These are phyloP conservation scores for Turritopsis rubra DNA, from an alignment of 30 jellyfish, hydroid and myxozoan genomes.

Conservation along the genomic window DNA sequence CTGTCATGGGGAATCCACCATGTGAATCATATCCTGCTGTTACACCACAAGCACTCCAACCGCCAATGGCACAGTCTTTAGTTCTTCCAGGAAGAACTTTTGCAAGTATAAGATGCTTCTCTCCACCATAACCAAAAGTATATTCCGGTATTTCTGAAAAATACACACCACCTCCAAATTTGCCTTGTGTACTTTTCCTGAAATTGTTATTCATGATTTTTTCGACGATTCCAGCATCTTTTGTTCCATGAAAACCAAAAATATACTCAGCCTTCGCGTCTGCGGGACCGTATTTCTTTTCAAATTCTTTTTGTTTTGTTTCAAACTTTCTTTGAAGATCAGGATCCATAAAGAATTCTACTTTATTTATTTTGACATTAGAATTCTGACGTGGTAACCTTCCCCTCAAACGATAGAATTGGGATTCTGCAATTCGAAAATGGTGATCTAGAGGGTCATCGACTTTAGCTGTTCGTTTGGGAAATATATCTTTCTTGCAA, in stretches of 20 bases:
- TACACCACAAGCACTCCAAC: slow-evolving; percentile 3
- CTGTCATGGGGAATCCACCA: slow-evolving; percentile 12
- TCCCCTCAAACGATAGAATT: slow-evolving; percentile 30
- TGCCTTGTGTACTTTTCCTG: neutral
- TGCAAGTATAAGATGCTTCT: slow-evolving; percentile 1
- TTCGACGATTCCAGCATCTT: slow-evolving; percentile 1
- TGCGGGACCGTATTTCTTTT: neutral
- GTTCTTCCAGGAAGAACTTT: slow-evolving; percentile 18
- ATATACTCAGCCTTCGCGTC: slow-evolving; percentile 11
- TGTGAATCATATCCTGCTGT: slow-evolving; percentile 21
- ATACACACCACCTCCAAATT: slow-evolving; percentile 26
- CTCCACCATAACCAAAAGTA: slow-evolving; percentile 9
- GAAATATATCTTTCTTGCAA: neutral
- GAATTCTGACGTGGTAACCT: no score
- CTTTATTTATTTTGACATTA: neutral
- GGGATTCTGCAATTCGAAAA: slow-evolving; percentile 53
- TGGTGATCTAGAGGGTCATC: slow-evolving; percentile 35
- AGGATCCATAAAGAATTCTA: slow-evolving; percentile 27
- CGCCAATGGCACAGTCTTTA: neutral
- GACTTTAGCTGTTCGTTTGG: slow-evolving; percentile 25
- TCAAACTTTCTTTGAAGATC: slow-evolving; percentile 35
- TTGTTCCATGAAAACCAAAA: slow-evolving; percentile 62
- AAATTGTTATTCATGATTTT: slow-evolving; percentile 16
- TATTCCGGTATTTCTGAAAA: slow-evolving; percentile 12
- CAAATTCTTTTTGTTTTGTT: slow-evolving; percentile 18